Base-by-base conservation (phyloP, 2,113 vertebrate genomes). In the Orthonyx spaldingii region DNA sequence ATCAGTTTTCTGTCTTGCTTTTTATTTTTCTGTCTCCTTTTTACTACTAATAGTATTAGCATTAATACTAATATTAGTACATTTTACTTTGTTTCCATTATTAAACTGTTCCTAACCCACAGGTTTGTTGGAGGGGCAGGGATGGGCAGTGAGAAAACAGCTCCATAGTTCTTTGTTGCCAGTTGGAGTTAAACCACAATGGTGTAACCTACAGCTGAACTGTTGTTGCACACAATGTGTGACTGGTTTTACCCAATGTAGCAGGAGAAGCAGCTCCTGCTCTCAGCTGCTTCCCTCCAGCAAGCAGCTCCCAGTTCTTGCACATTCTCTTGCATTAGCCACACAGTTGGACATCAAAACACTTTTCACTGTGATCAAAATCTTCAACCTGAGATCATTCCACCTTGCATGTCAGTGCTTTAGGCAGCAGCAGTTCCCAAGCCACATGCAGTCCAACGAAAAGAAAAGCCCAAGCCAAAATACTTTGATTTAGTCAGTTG, bases 261-360 rank as follows among this genome's bases (percentile, higher is more conserved):
- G 11, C 6, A 33, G 15, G 15, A 19, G 3, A 57, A 42, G 12
- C 60, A 53, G 21, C 21, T 35, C 37, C 37, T 69, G 28, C 15
- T 4, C 15, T 11, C 33, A 18, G 6, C 24, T 55, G 13, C 20
- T 56, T 35, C 20, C 41, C 75, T 57, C 49, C 37, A 46, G 24
- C 49, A 44, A 84, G n/a, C 33, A 52, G 17, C 56, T 59, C 46
- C 16, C 35, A 13, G 24, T 9, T 19, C 30, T 57, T 52, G n/a
- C 44, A 47, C 4, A 1, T 6, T 30, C 13, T n/a, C 20, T 42
- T 59, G 28, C 15, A 18, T 39, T n/a, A 75, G 8, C 32, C n/a
- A 17, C 46, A 50, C 7, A 22, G 11, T 1, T 50, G 46, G 28
- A 17, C 0, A 0, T 46, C 41, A 46, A 81, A 81, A 61, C 1